phyloP scores from a whole-genome alignment of 2,113 vertebrate species.

The Melanocharis versteri region DNA sequence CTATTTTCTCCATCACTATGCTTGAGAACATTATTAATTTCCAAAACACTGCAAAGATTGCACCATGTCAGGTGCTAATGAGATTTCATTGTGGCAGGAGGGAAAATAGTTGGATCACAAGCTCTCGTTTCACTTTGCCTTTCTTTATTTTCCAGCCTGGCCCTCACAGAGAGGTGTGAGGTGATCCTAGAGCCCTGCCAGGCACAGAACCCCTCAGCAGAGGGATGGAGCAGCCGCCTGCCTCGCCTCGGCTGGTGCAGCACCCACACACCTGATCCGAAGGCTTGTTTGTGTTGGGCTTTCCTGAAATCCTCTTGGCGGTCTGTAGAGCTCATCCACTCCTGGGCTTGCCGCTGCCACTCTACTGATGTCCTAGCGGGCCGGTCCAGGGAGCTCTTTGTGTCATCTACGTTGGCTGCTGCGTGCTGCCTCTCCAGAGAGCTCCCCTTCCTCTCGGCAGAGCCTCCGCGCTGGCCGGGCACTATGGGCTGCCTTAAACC shows the following conservation, averaged over 20 bases:
- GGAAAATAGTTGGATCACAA: not conserved
- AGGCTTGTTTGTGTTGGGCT: constrained; percentile 86
- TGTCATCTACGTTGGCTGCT: constrained; percentile 81
- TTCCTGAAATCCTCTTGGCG: constrained; percentile 85
- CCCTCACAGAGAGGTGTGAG: not conserved
- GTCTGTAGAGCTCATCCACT: constrained; percentile 88
- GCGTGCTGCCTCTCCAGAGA: constrained; percentile 92
- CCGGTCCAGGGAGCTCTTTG: constrained; percentile 87
- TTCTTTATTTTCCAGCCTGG: not conserved
- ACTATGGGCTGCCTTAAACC: constrained; percentile 84
- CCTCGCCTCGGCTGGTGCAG: constrained; percentile 48
- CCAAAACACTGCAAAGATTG: not conserved
- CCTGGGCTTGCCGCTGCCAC: constrained; percentile 88
- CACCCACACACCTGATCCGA: constrained; percentile 80
- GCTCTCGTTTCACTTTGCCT: not conserved
- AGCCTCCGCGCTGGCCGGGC: constrained; percentile 74
- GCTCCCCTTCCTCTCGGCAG: constrained; percentile 86
- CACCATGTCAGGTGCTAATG: not conserved
- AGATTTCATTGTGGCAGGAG: not conserved
- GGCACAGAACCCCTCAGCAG: not conserved
- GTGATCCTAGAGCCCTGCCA: not conserved
- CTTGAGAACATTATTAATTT: not conserved
- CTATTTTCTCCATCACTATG: not conserved
- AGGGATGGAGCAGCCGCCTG: constrained; percentile 8
- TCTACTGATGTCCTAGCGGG: constrained; percentile 88